Percentiles rank a stretch among this genome's conserved stretches.
Evolutionary conservation across 2,113 vertebrate genomes (phyloP).

Genomic region (pig (Sus scrofa)): DNA sequence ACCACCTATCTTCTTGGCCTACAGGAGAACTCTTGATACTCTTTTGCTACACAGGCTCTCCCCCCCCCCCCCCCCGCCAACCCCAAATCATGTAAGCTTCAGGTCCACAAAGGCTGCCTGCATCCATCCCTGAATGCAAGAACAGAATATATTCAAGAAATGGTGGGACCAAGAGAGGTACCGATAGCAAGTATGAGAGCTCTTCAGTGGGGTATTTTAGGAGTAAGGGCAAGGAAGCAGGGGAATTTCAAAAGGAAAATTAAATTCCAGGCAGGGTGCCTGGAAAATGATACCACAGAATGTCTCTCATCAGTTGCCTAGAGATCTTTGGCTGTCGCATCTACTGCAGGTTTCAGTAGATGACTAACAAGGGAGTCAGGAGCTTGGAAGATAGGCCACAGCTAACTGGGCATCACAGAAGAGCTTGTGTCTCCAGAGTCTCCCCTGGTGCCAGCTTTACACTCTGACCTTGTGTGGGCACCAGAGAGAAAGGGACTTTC

Average conservation of each 20-base stretch:
- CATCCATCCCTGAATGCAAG: not conserved
- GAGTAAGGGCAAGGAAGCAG: not conserved
- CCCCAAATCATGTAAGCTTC: not conserved
- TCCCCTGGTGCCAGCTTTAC: not conserved
- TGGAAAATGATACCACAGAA: not conserved
- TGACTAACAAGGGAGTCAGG: too few species aligned
- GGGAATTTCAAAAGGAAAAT: not conserved
- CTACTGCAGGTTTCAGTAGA: not conserved
- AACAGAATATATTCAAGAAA: not conserved
- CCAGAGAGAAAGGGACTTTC: not conserved
- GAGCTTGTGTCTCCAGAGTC: not conserved
- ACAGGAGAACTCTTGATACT: too few species aligned
- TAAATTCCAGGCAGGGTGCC: not conserved
- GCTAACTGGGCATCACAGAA: not conserved
- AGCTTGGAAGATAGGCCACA: not conserved
- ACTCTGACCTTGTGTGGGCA: fast-evolving
- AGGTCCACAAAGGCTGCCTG: not conserved
- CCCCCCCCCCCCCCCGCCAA: too few species aligned
- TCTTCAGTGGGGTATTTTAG: not conserved
- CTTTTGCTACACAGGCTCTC: not conserved
- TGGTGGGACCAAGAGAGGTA: not conserved
- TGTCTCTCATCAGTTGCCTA: not conserved
- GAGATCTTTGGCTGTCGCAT: not conserved
- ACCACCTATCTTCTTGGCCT: too few species aligned
- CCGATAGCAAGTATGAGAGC: not conserved